Evolutionary conservation across 2,113 vertebrate genomes (phyloP).

Genomic region (Ictalurus punctatus): DNA sequence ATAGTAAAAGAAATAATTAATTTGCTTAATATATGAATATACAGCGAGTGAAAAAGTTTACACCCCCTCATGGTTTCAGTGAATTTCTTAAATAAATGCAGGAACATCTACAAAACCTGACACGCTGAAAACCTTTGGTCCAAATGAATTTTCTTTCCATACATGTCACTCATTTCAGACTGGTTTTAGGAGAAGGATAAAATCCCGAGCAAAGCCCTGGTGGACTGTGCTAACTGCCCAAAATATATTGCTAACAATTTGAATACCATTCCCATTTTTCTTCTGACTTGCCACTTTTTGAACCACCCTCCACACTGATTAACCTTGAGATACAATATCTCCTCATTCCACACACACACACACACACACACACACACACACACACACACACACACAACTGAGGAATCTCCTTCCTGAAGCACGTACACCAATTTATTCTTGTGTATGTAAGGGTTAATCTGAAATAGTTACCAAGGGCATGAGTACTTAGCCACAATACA

Average conservation of each 20-base stretch:
- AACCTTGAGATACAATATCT: background rate
- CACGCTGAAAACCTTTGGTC: background rate
- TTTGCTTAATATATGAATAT: background rate
- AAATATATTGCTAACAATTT: background rate
- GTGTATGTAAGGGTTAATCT: background rate
- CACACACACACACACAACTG: background rate
- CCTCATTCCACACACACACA: background rate
- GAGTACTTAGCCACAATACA: conserved; percentile 7
- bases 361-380: background rate
- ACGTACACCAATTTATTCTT: background rate
- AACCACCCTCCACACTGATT: background rate
- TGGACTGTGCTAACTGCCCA: background rate
- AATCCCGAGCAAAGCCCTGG: background rate
- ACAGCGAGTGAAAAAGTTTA: background rate
- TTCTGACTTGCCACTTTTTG: background rate
- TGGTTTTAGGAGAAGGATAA: background rate
- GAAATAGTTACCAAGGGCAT: background rate
- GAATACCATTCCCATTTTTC: background rate
- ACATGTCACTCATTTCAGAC: background rate
- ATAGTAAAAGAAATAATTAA: background rate
- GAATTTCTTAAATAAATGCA: background rate
- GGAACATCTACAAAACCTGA: background rate
- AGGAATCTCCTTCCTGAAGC: background rate
- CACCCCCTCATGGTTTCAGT: background rate
- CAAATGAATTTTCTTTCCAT: background rate